phyloP scores from a whole-genome alignment of 2,888 invertebrate species.

The Eupelmus urozonus region DNA sequence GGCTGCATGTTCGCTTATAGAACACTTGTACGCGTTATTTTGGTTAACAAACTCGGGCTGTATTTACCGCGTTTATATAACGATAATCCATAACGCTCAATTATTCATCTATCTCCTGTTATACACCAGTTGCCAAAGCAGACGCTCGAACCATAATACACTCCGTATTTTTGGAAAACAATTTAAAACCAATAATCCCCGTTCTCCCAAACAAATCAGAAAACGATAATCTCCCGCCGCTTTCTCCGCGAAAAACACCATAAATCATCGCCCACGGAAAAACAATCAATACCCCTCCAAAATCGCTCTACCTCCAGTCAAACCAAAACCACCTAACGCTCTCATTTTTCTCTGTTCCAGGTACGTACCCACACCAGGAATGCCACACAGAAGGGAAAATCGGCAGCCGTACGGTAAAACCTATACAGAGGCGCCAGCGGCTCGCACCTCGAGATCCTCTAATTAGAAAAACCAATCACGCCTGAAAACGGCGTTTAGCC shows the following conservation, averaged over 20 bases:
- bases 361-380: slow-evolving; percentile 43
- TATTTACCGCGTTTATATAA: too few relatives aligned
- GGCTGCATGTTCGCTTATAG: too few relatives aligned
- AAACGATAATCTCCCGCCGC: slow-evolving; percentile 1
- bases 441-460: slow-evolving; percentile 31
- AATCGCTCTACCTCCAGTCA: background rate
- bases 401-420: slow-evolving; percentile 40
- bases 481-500: slow-evolving; percentile 34
- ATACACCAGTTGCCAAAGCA: too few relatives aligned
- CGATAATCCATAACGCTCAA: too few relatives aligned
- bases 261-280: slow-evolving; percentile 9
- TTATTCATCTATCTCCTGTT: too few relatives aligned
- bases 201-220: too few relatives aligned
- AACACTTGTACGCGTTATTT: too few relatives aligned
- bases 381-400: slow-evolving; percentile 15
- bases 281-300: too few relatives aligned
- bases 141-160: too few relatives aligned
- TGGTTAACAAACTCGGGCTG: too few relatives aligned
- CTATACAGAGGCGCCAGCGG: background rate
- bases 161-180: too few relatives aligned
- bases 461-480: slow-evolving; percentile 56
- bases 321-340: slow-evolving; percentile 21
- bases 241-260: background rate
- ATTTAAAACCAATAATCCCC: too few relatives aligned
- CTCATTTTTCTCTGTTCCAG: slow-evolving; percentile 51